Evolutionary conservation across 2,113 vertebrate species (phyloP).

Genomic region (Colinus virginianus): DNA sequence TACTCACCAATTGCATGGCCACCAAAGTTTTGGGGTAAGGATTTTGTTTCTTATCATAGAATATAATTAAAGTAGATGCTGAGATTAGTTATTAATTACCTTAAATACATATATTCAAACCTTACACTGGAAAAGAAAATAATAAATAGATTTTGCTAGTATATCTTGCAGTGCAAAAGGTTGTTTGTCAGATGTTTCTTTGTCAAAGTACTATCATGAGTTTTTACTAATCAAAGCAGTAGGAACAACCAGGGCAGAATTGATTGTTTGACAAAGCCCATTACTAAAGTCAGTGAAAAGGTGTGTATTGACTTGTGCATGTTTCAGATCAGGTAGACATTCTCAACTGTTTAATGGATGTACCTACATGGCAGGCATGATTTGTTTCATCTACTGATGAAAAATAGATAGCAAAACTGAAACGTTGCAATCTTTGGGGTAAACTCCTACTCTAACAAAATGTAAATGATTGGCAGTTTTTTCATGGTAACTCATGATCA

Average conservation of each 20-base stretch:
- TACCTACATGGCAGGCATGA: not conserved
- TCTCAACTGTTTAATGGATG: conserved; percentile 15
- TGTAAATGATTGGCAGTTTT: not conserved
- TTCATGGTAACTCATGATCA: not conserved
- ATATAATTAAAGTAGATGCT: not conserved
- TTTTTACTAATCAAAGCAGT: conserved; percentile 6
- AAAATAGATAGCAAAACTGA: not conserved
- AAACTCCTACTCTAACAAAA: not conserved
- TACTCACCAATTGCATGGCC: conserved; percentile 73
- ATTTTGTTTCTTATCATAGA: conserved; percentile 32
- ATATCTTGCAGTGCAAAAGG: conserved; percentile 1
- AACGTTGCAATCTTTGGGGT: not conserved
- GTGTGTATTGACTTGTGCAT: not conserved
- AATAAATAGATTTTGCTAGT: not conserved
- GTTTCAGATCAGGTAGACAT: not conserved
- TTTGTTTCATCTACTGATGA: conserved; percentile 1
- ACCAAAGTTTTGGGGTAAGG: conserved; percentile 85
- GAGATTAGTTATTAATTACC: not conserved
- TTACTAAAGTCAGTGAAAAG: conserved; percentile 16
- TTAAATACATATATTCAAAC: not conserved
- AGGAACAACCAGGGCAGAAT: not conserved
- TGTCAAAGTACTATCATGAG: not conserved
- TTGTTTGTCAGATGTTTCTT: conserved; percentile 16
- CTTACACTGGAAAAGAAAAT: not conserved
- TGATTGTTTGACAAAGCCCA: conserved; percentile 15